These are phyloP conservation scores for Oreochromis tanganicae DNA, from an alignment of 2,113 vertebrate genomes.

Conservation along the genomic window DNA sequence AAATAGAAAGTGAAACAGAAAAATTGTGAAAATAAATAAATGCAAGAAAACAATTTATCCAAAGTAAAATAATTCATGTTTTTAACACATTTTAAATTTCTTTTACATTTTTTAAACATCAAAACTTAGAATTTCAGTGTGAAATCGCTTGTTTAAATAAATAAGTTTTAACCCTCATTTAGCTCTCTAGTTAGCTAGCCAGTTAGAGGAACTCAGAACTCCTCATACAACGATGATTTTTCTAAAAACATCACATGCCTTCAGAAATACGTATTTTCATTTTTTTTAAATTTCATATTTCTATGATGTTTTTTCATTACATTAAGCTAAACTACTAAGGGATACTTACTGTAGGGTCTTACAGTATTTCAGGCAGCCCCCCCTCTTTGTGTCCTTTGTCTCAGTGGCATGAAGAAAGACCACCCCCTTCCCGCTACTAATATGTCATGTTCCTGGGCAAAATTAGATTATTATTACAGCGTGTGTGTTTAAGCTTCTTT, in stretches of 20 bases:
- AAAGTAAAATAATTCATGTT: not conserved
- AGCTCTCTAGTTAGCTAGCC: not conserved
- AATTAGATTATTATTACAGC: not conserved
- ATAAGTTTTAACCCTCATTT: not conserved
- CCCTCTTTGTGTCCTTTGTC: not conserved
- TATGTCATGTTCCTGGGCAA: not conserved
- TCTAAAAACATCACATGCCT: not conserved
- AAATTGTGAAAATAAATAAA: not conserved
- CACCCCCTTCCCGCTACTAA: rapidly evolving
- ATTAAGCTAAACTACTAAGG: not conserved
- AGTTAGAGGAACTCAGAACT: not conserved
- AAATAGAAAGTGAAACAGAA: not conserved
- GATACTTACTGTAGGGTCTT: not conserved
- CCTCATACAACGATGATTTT: not conserved
- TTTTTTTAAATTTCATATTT: not conserved
- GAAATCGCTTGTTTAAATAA: not conserved
- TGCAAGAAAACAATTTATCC: not conserved
- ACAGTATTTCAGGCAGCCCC: not conserved
- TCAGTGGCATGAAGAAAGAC: not conserved
- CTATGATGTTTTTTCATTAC: not conserved
- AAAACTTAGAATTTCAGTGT: not conserved
- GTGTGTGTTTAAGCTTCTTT: not conserved
- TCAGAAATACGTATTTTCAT: not conserved
- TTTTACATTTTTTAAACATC: rapidly evolving
- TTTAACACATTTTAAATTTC: not conserved